Base-by-base conservation (phyloP, 2,797 vertebrate species). In the Pseudochirops cupreus region DNA sequence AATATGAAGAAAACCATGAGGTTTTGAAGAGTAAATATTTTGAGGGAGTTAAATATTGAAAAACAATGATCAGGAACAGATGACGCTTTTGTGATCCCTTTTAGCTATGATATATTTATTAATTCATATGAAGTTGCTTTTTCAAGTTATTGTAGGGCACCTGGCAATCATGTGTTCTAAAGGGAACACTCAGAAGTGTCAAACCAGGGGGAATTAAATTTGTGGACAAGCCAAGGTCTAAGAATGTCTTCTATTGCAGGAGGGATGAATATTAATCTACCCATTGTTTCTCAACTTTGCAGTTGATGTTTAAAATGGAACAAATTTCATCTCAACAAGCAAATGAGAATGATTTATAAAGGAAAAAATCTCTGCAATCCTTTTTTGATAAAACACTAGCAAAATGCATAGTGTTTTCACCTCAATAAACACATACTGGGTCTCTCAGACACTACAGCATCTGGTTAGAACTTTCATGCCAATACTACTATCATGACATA, bases 341-440 rank as follows among this genome's bases (percentile, higher is more conserved):
- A 91, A 96, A 90, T 93, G 56, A 94, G 62, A 96, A 94, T 93
- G 50, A 91, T 29, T 33, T 56, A 10, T 21, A n/a, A 33, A 62
- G 28, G 28, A 58, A 58, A 59, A 62, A 89, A 50, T 67, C 11
- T 9, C 0, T 31, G 9, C 92, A 95, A 94, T 94, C 31, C 50
- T 93, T 56, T 92, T n/a, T 91, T 91, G 93, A 92, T 21, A 95
- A 57, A 87, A 95, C 62, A 96, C 93, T 93, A 91, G 92, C 31
- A 3, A 95, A 97, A 96, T 93, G 56, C 94, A 52, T 67, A 74
- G 39, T 10, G 54, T 92, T 92, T 91, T 56, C 67, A 94, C 82
- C 57, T 93, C 9, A 46, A 26, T 50, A 87, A 87, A 87, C 10
- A 50, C 6, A 24, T 24, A 11, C 39, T 46, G 24, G 39, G 53